A percentile compares a stretch with the other conserved stretches of the same genome.
Evolutionary conservation across 2,888 invertebrate species (phyloP).

Genomic region (Pandemis cinnamomeana): DNA sequence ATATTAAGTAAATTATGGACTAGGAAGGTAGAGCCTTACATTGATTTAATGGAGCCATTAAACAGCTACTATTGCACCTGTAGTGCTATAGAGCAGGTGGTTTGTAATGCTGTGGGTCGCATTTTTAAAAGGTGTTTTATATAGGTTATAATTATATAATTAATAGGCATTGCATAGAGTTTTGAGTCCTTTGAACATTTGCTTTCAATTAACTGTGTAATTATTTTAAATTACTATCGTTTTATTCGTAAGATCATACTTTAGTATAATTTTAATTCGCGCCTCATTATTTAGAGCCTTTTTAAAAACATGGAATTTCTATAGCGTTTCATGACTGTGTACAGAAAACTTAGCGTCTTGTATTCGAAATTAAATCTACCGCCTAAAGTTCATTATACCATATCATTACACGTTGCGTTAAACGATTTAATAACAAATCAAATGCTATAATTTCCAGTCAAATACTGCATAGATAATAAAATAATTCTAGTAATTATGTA

Average conservation of each 20-base stretch:
- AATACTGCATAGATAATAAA: constrained; percentile 39
- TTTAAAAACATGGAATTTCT: background rate
- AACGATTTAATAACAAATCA: constrained; percentile 40
- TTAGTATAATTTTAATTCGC: no score
- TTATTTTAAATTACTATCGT: background rate
- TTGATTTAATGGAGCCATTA: constrained; percentile 38
- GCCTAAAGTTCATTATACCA: constrained; percentile 18
- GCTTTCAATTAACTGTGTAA: constrained; percentile 32
- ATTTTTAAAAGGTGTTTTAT: constrained; percentile 32
- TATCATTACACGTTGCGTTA: constrained; percentile 22
- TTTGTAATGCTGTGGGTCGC: constrained; percentile 16
- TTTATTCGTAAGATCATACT: constrained; percentile 19
- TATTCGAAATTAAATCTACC: constrained; percentile 10
- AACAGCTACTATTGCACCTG: constrained; percentile 30
- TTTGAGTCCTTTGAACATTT: constrained; percentile 10
- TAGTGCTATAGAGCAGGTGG: constrained; percentile 39
- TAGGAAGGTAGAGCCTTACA: constrained; percentile 38
- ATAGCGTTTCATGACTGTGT: background rate
- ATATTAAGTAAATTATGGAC: constrained; percentile 41
- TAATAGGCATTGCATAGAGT: background rate
- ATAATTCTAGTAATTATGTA: constrained; percentile 37
- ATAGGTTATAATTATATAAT: constrained; percentile 29
- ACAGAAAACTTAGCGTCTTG: background rate
- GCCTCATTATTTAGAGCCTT: background rate
- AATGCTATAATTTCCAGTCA: constrained; percentile 32